phyloP scores from a whole-genome alignment of 2,797 vertebrate genomes.

The Erethizon dorsatum region DNA sequence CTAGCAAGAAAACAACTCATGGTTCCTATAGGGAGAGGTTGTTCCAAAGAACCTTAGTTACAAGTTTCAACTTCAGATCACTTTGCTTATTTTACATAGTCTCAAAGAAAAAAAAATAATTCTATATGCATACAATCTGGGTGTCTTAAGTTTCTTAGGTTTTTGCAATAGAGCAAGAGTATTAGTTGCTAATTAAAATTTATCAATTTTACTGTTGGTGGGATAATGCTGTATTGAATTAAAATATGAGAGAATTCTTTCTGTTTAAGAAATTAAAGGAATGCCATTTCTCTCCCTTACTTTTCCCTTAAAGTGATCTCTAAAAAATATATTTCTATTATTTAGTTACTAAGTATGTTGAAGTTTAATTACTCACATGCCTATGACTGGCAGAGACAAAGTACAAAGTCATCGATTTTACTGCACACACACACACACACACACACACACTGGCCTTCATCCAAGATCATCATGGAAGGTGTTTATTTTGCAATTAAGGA shows the following conservation, averaged over 20 bases:
- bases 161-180: neutral
- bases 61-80: neutral
- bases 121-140: neutral
- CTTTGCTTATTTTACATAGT: neutral
- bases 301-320: constrained; percentile 43
- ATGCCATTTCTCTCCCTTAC: neutral
- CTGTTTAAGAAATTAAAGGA: constrained; percentile 44
- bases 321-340: constrained; percentile 25
- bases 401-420: neutral
- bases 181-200: constrained; percentile 38
- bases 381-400: constrained; percentile 50
- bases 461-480: constrained; percentile 17
- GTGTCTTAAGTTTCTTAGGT: neutral
- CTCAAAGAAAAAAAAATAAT: constrained; percentile 60
- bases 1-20: constrained; percentile 36
- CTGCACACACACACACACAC: neutral
- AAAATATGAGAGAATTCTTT: constrained; percentile 11
- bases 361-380: constrained; percentile 62
- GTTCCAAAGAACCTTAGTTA: constrained; percentile 42
- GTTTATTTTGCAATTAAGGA: constrained; percentile 78
- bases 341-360: constrained; percentile 53
- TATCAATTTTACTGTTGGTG: neutral
- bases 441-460: neutral
- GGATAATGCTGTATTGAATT: constrained; percentile 8
- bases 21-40: constrained; percentile 35